A percentile compares a stretch with the other conserved stretches of the same genome.
Conservation (phyloP, 2,797 vertebrate genomes). For the Eulemur albifrons region DNA sequence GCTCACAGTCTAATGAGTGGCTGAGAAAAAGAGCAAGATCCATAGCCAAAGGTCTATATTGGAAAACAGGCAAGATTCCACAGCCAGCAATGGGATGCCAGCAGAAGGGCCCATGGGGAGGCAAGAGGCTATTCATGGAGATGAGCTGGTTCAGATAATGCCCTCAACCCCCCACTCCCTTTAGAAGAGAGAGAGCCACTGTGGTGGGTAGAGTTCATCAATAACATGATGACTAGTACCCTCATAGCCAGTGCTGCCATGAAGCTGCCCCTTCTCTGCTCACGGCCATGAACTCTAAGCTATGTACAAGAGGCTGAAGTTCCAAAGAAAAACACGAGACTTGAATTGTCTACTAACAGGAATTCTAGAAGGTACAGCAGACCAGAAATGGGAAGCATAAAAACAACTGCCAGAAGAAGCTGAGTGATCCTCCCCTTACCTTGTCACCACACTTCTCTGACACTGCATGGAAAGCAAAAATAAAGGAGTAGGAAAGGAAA, state of each 20-base stretch:
- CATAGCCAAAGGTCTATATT: not conserved
- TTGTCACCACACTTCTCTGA: not conserved
- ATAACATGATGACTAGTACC: not conserved
- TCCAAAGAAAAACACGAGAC: not conserved
- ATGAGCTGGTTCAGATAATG: not conserved
- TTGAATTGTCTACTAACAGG: not conserved
- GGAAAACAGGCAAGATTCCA: not conserved
- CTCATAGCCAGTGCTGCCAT: not conserved
- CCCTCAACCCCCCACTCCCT: not conserved
- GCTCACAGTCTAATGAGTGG: not conserved
- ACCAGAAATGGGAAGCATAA: slow-evolving; percentile 34
- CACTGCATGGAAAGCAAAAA: not conserved
- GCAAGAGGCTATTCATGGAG: not conserved
- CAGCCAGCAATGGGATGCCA: not conserved
- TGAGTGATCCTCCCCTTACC: not conserved
- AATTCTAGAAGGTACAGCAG: not conserved
- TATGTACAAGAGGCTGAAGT: not conserved
- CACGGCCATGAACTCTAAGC: not conserved
- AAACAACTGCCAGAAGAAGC: not conserved
- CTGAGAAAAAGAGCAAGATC: not conserved
- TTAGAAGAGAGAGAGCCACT: not conserved
- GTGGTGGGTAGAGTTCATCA: not conserved
- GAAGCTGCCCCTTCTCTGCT: slow-evolving; percentile 17
- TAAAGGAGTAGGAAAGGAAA: slow-evolving; percentile 10
- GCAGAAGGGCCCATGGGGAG: not conserved